Conservation (phyloP, 2,888 invertebrate genomes). For the Pseudoips prasinana region DNA sequence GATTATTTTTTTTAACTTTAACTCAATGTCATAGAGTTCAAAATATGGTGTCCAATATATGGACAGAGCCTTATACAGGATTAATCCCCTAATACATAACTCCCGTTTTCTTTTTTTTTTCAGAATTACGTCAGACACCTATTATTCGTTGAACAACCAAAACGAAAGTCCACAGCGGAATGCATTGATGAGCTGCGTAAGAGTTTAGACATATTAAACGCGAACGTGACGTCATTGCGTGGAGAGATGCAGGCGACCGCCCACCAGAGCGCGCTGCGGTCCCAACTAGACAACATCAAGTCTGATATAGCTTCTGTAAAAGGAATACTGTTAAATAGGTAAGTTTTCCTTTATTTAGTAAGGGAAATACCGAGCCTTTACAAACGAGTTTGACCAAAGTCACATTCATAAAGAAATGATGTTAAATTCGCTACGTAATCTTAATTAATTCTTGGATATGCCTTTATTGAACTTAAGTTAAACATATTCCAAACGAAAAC, state of each 20-base stretch:
- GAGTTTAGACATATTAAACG: constrained; percentile 85
- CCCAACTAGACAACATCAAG: constrained; percentile 85
- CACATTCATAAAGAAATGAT: too few relatives aligned
- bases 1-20: too few relatives aligned
- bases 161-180: constrained; percentile 85
- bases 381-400: too few relatives aligned
- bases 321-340: constrained; percentile 87
- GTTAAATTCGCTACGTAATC: too few relatives aligned
- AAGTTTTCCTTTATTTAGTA: constrained; percentile 26
- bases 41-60: too few relatives aligned
- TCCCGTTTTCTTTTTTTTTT: too few relatives aligned
- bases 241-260: constrained; percentile 82
- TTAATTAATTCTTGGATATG: too few relatives aligned
- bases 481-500: too few relatives aligned
- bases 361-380: neutral
- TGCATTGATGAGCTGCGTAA: constrained; percentile 85
- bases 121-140: constrained; percentile 67
- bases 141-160: constrained; percentile 85
- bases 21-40: too few relatives aligned
- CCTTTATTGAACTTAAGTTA: too few relatives aligned
- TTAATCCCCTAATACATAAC: too few relatives aligned
- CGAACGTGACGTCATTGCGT: constrained; percentile 84
- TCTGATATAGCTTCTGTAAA: constrained; percentile 87
- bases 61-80: too few relatives aligned
- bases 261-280: constrained; percentile 72